phyloP scores from a whole-genome alignment of 2,113 vertebrate species.

The Hydrochoerus hydrochaeris region DNA sequence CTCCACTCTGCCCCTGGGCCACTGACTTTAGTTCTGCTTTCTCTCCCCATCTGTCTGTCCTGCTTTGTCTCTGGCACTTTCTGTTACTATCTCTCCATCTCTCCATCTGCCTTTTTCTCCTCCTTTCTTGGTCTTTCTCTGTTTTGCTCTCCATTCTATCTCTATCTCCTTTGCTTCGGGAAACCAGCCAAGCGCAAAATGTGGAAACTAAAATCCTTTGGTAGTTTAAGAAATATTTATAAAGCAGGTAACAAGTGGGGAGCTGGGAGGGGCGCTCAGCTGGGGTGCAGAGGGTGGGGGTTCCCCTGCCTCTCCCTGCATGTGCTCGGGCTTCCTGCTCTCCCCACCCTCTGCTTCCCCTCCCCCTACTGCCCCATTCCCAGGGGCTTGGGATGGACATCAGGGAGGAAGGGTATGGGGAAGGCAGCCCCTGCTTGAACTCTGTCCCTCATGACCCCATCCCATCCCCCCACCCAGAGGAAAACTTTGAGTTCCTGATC shows the following conservation, averaged over 20 bases:
- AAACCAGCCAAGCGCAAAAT: constrained; percentile 99
- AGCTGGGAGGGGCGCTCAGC: constrained; percentile 75
- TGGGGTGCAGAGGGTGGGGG: constrained; percentile 79
- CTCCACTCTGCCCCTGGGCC: constrained; percentile 81
- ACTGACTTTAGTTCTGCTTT: constrained; percentile 84
- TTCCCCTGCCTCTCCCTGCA: constrained; percentile 77
- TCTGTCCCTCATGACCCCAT: constrained; percentile 33
- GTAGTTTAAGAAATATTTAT: constrained; percentile 99
- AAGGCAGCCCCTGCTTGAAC: background rate
- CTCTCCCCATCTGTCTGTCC: constrained; percentile 83
- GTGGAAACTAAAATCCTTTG: constrained; percentile 99
- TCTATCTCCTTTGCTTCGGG: constrained; percentile 87
- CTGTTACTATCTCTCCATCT: constrained; percentile 60
- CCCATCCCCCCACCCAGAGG: constrained; percentile 86
- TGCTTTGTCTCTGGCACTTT: constrained; percentile 77
- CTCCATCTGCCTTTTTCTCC: constrained; percentile 62
- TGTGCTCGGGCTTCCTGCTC: constrained; percentile 80
- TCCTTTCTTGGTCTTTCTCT: constrained; percentile 75
- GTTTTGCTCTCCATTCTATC: constrained; percentile 79
- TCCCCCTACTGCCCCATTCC: constrained; percentile 58
- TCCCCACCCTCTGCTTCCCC: constrained; percentile 69
- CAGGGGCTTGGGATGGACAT: constrained; percentile 65
- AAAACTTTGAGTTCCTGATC: constrained; percentile 97
- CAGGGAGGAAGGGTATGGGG: constrained; percentile 69
- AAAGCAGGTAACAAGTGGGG: constrained; percentile 95